Evolutionary conservation across 2,888 invertebrate genomes (phyloP), one percentile per base, ranked within the genome.

Genomic region (Agriopis leucophaearia): DNA sequence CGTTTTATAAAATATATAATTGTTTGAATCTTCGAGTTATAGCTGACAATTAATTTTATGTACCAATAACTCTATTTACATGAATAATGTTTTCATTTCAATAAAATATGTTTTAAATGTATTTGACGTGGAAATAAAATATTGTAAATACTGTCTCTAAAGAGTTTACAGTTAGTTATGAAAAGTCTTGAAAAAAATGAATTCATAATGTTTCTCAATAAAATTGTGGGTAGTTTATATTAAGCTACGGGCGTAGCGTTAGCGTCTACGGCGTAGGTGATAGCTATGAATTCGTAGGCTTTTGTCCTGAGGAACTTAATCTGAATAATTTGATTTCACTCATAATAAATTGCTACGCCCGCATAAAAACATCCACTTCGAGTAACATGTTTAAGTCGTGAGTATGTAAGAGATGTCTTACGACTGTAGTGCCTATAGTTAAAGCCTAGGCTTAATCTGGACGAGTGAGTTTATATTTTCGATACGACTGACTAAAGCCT

Each of bases 401-500:
- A 59, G 45, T 54, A 9, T 38, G 38, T 58, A 54, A 61, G 55
- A 60, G 13, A 44, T 18, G 8, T 56, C 51, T 64, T 55, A 47
- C 62, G 48, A 59, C 60, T 67, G 54, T 70, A 72, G 72, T 73
- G 70, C 69, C 69, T 74, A 66, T 54, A 47, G 50, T 50, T 58
- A 5, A 59, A 59, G 45, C 52, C 44, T 73, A 69, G 50, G 71
- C 72, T 78, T 71, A 72, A 71, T 72, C 69, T 72, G 71, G 73
- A 76, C 67, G 68, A 77, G 63, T 64, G 61, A 47, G 63, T 66
- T 58, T 52, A 71, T 73, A 72, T 73, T 77, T 81, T 81, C 71
- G 66, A 85, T 82, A 81, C 64, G 88, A 87, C 88, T 87, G 85
- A 87, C 75, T 81, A 80, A 78, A 78, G 79, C 81, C 84, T 85